Evolutionary conservation across 2,888 invertebrate species (phyloP).

Genomic region (Aleiodes alternator): DNA sequence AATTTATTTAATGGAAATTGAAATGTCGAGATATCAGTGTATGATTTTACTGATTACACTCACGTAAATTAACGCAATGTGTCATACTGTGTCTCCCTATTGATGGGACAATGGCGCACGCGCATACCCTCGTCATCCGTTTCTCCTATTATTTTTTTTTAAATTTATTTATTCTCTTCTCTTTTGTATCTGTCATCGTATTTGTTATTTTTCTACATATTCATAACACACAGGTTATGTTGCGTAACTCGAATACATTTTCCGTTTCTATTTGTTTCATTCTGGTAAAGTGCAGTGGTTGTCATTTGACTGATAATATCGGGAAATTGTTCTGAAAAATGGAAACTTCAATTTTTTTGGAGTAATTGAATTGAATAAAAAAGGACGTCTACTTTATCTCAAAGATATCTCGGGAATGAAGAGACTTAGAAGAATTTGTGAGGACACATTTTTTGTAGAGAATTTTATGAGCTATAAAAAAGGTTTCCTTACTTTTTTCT

Average conservation of each 20-base stretch:
- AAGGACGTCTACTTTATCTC: background rate
- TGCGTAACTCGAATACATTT: slow-evolving; percentile 54
- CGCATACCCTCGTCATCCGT: slow-evolving; percentile 48
- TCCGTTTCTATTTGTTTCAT: slow-evolving; percentile 51
- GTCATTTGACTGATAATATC: slow-evolving; percentile 41
- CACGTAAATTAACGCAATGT: slow-evolving; percentile 61
- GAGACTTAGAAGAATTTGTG: no score
- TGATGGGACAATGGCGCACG: slow-evolving; percentile 41
- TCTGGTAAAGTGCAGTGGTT: slow-evolving; percentile 54
- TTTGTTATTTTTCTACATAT: slow-evolving; percentile 71
- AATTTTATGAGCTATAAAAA: no score
- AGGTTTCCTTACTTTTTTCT: no score
- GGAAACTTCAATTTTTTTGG: background rate
- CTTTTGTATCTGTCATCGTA: slow-evolving; percentile 61
- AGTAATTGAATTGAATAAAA: background rate
- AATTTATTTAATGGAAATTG: background rate
- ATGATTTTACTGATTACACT: slow-evolving; percentile 59
- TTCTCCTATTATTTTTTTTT: slow-evolving; percentile 28
- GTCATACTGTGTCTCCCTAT: slow-evolving; percentile 17
- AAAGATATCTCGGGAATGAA: no score
- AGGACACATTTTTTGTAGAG: no score
- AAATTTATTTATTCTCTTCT: slow-evolving; percentile 57
- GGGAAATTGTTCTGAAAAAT: background rate
- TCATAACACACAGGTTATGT: slow-evolving; percentile 68
- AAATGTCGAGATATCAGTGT: background rate